Percentiles rank a stretch among this genome's conserved stretches.
Conservation (phyloP, 2,888 invertebrate species). For the Oeneis ivallda region DNA sequence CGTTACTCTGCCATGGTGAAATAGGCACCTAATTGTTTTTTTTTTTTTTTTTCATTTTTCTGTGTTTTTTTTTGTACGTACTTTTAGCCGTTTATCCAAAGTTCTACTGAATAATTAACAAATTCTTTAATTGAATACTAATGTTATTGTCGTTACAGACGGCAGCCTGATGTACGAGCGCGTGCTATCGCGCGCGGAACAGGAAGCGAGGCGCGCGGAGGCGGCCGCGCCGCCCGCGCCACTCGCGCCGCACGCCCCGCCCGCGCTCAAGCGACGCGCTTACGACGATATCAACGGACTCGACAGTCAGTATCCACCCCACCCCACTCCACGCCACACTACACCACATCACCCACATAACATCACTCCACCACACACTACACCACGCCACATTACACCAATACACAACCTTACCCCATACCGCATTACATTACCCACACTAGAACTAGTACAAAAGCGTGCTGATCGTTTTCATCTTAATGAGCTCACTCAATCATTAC, state of each 20-base stretch:
- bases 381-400: background rate
- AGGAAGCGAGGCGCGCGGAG: slow-evolving; percentile 82
- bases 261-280: slow-evolving; percentile 89
- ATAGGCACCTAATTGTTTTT: no score
- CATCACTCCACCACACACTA: background rate
- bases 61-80: no score
- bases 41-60: background rate
- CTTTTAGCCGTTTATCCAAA: no score
- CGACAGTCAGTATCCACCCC: slow-evolving; percentile 86
- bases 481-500: no score
- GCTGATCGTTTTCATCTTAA: no score
- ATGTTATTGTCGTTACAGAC: slow-evolving; percentile 68
- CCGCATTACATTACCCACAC: no score
- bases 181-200: slow-evolving; percentile 88
- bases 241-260: slow-evolving; percentile 54
- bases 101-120: no score
- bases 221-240: slow-evolving; percentile 55
- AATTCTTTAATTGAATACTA: background rate
- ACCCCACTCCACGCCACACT: background rate
- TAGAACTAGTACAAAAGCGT: no score
- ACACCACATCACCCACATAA: background rate
- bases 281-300: slow-evolving; percentile 95
- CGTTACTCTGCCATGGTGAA: no score
- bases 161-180: slow-evolving; percentile 94
- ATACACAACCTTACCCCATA: background rate